Evolutionary conservation across 2,888 invertebrate species (phyloP).

Genomic region (Andrena haemorrhoa): DNA sequence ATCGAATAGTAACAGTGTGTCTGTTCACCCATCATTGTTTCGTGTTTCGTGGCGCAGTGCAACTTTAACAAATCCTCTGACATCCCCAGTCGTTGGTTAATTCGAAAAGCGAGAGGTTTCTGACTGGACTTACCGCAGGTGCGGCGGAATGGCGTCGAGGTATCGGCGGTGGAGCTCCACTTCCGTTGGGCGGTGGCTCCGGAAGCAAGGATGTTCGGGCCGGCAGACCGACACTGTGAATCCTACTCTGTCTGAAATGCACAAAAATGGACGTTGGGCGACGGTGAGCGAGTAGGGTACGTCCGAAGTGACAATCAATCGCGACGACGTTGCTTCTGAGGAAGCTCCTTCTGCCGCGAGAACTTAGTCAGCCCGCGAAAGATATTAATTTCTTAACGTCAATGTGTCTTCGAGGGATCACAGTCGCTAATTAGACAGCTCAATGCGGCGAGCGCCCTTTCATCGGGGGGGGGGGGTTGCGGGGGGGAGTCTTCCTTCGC

Average conservation of each 20-base stretch:
- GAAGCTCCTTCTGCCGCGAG: neutral
- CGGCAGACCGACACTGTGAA: slow-evolving; percentile 81
- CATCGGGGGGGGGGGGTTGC: neutral
- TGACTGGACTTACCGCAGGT: slow-evolving; percentile 76
- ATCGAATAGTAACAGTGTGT: neutral
- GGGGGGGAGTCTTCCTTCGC: neutral
- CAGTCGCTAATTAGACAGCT: slow-evolving; percentile 15
- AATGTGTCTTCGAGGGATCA: slow-evolving; percentile 16
- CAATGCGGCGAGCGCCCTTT: neutral
- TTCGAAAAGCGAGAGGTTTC: neutral
- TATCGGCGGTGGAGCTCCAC: slow-evolving; percentile 77
- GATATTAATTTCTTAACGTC: slow-evolving; percentile 2
- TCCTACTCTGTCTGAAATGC: slow-evolving; percentile 79
- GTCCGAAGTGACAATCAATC: neutral
- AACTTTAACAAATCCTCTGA: neutral
- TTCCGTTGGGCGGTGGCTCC: slow-evolving; percentile 75
- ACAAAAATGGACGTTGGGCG: slow-evolving; percentile 4
- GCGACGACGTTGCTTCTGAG: no score
- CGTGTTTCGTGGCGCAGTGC: neutral
- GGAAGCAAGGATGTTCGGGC: slow-evolving; percentile 77
- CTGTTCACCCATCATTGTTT: neutral
- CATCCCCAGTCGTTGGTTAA: neutral
- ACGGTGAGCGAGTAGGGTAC: no score
- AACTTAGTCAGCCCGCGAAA: neutral
- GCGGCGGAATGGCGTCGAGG: slow-evolving; percentile 82